A percentile compares a stretch with the other conserved stretches of the same genome.
Conservation (phyloP, 64 coral and sea anemone species). For the Montipora cactus region DNA sequence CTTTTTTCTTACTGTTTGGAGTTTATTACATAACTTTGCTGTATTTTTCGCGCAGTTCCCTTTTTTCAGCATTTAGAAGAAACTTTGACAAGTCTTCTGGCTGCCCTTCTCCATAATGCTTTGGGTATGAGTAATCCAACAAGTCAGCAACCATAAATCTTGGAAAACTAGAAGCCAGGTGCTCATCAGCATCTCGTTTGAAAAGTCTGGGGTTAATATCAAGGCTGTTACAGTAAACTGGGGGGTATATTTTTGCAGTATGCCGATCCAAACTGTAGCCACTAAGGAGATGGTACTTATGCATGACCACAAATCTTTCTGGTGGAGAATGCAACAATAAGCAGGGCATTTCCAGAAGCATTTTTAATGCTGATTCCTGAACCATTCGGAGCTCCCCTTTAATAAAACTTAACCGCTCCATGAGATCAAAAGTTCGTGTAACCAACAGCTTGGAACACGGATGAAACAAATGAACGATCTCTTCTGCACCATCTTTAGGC, state of each 20-base stretch:
- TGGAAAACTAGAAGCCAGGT: slow-evolving; percentile 51
- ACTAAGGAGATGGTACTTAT: slow-evolving; percentile 68
- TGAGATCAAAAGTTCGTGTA: slow-evolving; percentile 54
- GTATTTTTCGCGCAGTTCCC: slow-evolving; percentile 81
- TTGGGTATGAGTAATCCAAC: slow-evolving; percentile 87
- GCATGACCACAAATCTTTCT: slow-evolving; percentile 71
- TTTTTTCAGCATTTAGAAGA: slow-evolving; percentile 76
- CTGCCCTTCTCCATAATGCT: slow-evolving; percentile 74
- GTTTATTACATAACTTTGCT: slow-evolving; percentile 75
- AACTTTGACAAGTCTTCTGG: slow-evolving; percentile 88
- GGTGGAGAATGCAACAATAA: slow-evolving; percentile 64
- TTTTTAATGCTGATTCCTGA: slow-evolving; percentile 71
- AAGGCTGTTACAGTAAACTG: slow-evolving; percentile 45
- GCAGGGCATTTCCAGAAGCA: slow-evolving; percentile 75
- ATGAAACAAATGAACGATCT: slow-evolving; percentile 74
- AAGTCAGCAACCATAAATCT: slow-evolving; percentile 62
- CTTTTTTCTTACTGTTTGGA: too few species aligned
- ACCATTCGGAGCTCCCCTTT: slow-evolving; percentile 88
- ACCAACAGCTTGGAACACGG: slow-evolving; percentile 74
- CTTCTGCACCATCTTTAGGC: slow-evolving; percentile 19
- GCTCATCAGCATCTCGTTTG: slow-evolving; percentile 59
- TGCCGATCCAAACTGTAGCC: slow-evolving; percentile 84
- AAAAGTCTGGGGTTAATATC: slow-evolving; percentile 72
- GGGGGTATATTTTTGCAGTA: slow-evolving; percentile 84
- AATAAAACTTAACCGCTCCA: slow-evolving; percentile 64